These are phyloP conservation scores for Haliclystus octoradiatus DNA, from an alignment of 30 jellyfish, hydroid and myxozoan species.

Conservation along the genomic window DNA sequence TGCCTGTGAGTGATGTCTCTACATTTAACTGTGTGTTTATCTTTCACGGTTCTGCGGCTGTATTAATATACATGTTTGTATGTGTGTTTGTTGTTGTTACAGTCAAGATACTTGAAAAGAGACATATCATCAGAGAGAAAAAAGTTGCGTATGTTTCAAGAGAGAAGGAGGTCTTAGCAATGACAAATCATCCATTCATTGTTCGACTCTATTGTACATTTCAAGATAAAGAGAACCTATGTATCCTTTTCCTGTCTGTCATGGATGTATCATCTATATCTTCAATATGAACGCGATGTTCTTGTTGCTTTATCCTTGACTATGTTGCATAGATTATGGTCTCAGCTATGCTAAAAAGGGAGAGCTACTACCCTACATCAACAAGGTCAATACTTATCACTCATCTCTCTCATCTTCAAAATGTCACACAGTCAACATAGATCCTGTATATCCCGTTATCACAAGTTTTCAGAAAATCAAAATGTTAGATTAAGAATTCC, in stretches of 20 bases:
- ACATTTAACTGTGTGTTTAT: neutral
- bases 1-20: slow-evolving; percentile 53
- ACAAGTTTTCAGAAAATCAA: too few relatives aligned
- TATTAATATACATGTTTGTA: neutral
- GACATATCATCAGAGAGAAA: slow-evolving; percentile 76
- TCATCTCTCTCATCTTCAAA: too few relatives aligned
- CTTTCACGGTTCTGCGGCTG: neutral
- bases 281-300: too few relatives aligned
- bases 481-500: too few relatives aligned
- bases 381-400: slow-evolving; percentile 66
- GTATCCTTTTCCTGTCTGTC: slow-evolving; percentile 53
- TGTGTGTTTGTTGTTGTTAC: slow-evolving; percentile 7
- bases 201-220: slow-evolving; percentile 84
- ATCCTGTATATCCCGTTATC: too few relatives aligned
- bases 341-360: slow-evolving; percentile 86
- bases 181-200: slow-evolving; percentile 92
- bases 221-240: slow-evolving; percentile 82
- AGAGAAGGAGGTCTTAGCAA: slow-evolving; percentile 82
- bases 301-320: slow-evolving; percentile 12
- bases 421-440: too few relatives aligned
- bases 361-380: slow-evolving; percentile 72
- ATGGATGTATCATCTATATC: neutral
- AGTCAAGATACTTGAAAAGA: slow-evolving; percentile 83
- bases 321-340: slow-evolving; percentile 64
- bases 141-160: slow-evolving; percentile 81